Percentiles rank a stretch among this genome's conserved stretches.
phyloP scores from a whole-genome alignment of 2,113 vertebrate species.

The Chinchilla lanigera region DNA sequence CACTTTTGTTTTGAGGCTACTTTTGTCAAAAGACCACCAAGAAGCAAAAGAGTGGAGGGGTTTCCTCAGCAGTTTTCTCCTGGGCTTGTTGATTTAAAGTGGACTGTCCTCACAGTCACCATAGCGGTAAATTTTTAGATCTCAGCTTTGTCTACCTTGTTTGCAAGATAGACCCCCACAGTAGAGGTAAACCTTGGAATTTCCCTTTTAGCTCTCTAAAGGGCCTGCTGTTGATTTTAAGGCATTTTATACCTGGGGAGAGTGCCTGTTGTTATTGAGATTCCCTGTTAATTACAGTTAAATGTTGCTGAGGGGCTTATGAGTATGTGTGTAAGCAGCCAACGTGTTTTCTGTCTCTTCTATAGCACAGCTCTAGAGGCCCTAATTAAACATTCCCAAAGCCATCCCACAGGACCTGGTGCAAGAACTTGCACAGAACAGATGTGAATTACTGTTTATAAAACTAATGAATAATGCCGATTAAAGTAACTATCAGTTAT shows the following conservation, averaged over 20 bases:
- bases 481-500: neutral
- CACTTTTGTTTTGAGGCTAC: neutral
- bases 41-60: neutral
- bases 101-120: neutral
- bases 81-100: neutral
- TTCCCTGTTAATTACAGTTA: neutral
- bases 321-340: neutral
- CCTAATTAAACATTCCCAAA: neutral
- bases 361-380: neutral
- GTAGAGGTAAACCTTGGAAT: neutral
- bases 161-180: neutral
- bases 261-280: neutral
- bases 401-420: neutral
- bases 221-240: neutral
- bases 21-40: neutral
- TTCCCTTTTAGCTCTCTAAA: neutral
- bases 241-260: neutral
- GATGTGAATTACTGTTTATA: conserved; percentile 35
- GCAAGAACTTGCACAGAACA: neutral
- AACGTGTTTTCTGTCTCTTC: neutral
- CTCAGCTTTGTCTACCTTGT: neutral
- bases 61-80: neutral
- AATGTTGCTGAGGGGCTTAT: neutral
- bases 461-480: conserved; percentile 3
- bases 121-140: neutral